phyloP scores from a whole-genome alignment of 2,888 invertebrate genomes.

The Phengaris alcon region DNA sequence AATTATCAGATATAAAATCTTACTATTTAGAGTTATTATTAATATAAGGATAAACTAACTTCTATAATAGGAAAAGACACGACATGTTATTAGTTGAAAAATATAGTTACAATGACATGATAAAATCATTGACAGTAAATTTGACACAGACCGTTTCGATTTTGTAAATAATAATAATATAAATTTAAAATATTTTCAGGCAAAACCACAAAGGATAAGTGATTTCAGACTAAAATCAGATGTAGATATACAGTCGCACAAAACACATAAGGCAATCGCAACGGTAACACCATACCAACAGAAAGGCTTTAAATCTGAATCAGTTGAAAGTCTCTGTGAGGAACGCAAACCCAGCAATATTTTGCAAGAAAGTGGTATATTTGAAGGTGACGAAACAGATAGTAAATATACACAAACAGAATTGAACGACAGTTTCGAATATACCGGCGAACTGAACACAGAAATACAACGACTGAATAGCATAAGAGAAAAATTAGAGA shows the following conservation, averaged over 20 bases:
- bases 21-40: too few species aligned
- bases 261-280: constrained; percentile 80
- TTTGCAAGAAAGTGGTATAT: constrained; percentile 87
- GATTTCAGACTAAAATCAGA: constrained; percentile 66
- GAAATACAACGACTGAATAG: constrained; percentile 82
- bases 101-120: not conserved
- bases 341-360: constrained; percentile 77
- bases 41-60: not conserved
- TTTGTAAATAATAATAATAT: not conserved
- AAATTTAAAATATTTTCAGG: constrained; percentile 47
- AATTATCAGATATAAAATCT: too few species aligned
- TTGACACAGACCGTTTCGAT: not conserved
- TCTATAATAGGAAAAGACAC: constrained; percentile 22
- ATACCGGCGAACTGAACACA: constrained; percentile 76
- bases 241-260: constrained; percentile 62
- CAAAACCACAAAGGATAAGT: constrained; percentile 68
- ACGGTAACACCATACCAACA: constrained; percentile 82
- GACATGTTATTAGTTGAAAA: too few species aligned
- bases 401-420: constrained; percentile 78
- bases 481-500: constrained; percentile 81
- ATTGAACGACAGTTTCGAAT: constrained; percentile 75
- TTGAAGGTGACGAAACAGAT: constrained; percentile 80
- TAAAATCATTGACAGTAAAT: not conserved
- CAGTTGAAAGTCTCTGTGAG: constrained; percentile 69
- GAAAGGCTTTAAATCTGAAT: constrained; percentile 72